Evolutionary conservation across 2,888 invertebrate genomes (phyloP), one percentile per base, ranked within the genome.

Genomic region (Drosophila stalkeri): DNA sequence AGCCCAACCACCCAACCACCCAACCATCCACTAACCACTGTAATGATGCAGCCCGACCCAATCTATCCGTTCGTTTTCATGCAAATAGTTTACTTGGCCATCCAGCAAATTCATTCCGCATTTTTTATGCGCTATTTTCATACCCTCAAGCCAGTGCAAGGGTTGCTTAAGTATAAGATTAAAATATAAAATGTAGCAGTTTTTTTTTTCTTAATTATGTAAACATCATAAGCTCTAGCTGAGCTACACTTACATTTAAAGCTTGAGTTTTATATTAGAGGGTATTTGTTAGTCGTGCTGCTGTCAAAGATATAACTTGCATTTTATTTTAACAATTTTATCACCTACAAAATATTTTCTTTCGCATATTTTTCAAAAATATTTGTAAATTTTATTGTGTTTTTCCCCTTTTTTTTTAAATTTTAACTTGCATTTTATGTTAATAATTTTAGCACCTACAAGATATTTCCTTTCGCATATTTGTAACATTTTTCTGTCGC

Each of bases 91-190:
- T 59, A 23, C 57, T 41, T 14, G 18, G 39, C 49, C 57, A 49
- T 49, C 23, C 43, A 68, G 39, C 43, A 65, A 68, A 71, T 67
- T 75, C 46, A 61, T 62, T 71, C 62, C 55, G 41, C 61, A 70
- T 70, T 59, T 64, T 66, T 55, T 52, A 51, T 43, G 46, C 33
- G 51, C 44, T 9, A 16, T 35, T 49, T 76, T 39, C 41, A 41
- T 51, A 18, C 27, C 27, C 27, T 6, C 27, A 9, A 3, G 3
- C 1, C 1, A 20, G 11, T 6, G 12, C 1, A 18, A 12, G 33
- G 31, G 33, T 12, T 33, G 51, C 12, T 18, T 18, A 51, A 37
- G 14, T 1, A 37, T 2, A 6, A 7, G 20, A 20, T 20, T 23
- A n/a, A 7, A 31, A 16, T 47, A 1, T 47, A 1, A 20, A 14